Percentiles rank a stretch among this genome's conserved stretches.
Evolutionary conservation across 1,140 invertebrate species (phyloP).

Genomic region (Leptopilina clavipes): DNA sequence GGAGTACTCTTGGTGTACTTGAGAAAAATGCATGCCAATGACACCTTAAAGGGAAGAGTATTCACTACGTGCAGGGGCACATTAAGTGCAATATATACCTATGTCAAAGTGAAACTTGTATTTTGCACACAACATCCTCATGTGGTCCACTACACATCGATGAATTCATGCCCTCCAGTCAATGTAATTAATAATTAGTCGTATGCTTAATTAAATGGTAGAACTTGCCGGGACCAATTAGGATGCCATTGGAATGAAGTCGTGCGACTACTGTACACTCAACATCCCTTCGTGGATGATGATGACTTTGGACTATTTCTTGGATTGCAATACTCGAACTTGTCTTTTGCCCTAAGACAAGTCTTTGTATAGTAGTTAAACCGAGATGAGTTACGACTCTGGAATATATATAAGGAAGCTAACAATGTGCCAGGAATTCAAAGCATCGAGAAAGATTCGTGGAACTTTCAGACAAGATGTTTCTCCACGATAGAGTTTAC

Average conservation of each 20-base stretch:
- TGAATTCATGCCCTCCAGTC: constrained; percentile 61
- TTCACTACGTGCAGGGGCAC: constrained; percentile 44
- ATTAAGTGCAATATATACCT: constrained; percentile 59
- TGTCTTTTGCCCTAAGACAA: constrained; percentile 10
- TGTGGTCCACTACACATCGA: constrained; percentile 46
- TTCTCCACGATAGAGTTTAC: background rate
- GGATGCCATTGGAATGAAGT: constrained; percentile 36
- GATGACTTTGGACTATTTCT: background rate
- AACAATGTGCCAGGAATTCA: constrained; percentile 31
- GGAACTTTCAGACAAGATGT: constrained; percentile 14
- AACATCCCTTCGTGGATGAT: background rate
- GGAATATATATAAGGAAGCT: constrained; percentile 31
- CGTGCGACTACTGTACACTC: background rate
- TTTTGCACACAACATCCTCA: constrained; percentile 41
- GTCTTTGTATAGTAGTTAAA: constrained; percentile 21
- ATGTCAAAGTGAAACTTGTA: constrained; percentile 48
- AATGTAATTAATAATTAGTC: constrained; percentile 67
- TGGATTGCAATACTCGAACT: background rate
- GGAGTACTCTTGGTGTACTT: background rate
- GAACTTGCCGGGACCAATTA: constrained; percentile 60
- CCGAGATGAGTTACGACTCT: constrained; percentile 24
- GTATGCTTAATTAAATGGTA: constrained; percentile 62
- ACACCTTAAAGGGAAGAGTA: constrained; percentile 21
- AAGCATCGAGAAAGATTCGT: constrained; percentile 29
- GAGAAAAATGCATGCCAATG: constrained; percentile 31